Evolutionary conservation across 2,888 invertebrate genomes (phyloP), one percentile per base, ranked within the genome.

Genomic region (Oscheius myriophilus): DNA sequence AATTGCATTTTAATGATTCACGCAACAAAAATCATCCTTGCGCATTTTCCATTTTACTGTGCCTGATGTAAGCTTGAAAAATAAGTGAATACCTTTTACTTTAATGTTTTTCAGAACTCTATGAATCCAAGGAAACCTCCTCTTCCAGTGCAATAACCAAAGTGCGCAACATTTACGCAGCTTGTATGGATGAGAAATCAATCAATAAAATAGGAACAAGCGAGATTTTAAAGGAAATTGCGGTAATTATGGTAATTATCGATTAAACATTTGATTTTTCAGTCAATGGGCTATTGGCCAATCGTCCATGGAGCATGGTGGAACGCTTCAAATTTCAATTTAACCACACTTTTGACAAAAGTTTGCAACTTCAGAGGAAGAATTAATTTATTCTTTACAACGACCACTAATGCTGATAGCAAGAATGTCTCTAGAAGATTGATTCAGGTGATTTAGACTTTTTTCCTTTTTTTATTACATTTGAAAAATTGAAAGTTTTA

Each of bases 101-200:
- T 23, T 14, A 42, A n/a, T n/a, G n/a, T n/a, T 18, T 61, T 76
- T 61, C 57, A 82, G 82, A 72, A 11, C 70, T 85, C 26, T 85
- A 78, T 68, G 83, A 82, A 43, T 73, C 78, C 43, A 72, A 72
- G 9, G 58, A 78, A 7, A 71, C 54, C 16, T 49, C 61, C 7
- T 74, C 82, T 1, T 83, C 85, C 6, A 69, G 75, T 41, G 75
- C 85, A n/a, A 82, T 83, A 43, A 76, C 72, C 42, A 73, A 72
- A 18, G 73, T 84, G 51, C 80, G 83, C 54, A 73, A 73, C 49
- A 70, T 84, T 63, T 81, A 82, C 72, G 53, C 52, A 6, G 74
- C 76, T 0, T 85, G 85, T 66, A 79, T 84, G 78, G 80, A 84
- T 53, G 75, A 76, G 18, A 78, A 81, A 18, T 67, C 66, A 14